Conservation (phyloP, 2,888 invertebrate species). For the Mechanitis mazaeus region DNA sequence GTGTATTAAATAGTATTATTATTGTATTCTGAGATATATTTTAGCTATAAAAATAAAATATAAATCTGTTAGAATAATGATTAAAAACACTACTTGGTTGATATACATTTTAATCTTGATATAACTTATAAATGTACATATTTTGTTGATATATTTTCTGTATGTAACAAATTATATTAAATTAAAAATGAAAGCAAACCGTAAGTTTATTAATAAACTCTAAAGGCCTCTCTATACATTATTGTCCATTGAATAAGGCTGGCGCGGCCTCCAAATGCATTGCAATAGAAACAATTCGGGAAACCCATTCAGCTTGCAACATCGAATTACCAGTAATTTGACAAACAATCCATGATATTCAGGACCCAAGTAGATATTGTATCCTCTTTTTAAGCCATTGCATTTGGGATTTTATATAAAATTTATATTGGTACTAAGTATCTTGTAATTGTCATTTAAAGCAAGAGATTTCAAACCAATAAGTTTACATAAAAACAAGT, state of each 20-base stretch:
- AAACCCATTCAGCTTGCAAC: slow-evolving; percentile 62
- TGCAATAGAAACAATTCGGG: slow-evolving; percentile 65
- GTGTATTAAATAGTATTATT: background rate
- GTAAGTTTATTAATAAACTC: background rate
- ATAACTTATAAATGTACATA: no score
- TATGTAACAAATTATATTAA: no score
- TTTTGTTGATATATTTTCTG: background rate
- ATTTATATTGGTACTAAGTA: no score
- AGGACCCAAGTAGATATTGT: background rate
- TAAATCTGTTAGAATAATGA: no score
- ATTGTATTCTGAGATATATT: no score
- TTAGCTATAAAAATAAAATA: no score
- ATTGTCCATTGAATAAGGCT: slow-evolving; percentile 24
- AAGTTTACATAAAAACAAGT: no score
- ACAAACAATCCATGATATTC: slow-evolving; percentile 10
- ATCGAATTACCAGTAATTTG: slow-evolving; percentile 44
- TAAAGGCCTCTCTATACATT: slow-evolving; percentile 16
- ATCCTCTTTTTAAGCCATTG: background rate
- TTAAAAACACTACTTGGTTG: no score
- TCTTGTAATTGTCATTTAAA: no score
- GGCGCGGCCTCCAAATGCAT: slow-evolving; percentile 44
- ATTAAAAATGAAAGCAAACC: background rate
- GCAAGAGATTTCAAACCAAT: no score
- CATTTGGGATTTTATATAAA: no score
- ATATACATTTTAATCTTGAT: no score